Conservation (phyloP, 2,797 vertebrate genomes). For the Pseudomugil gertrudae region DNA sequence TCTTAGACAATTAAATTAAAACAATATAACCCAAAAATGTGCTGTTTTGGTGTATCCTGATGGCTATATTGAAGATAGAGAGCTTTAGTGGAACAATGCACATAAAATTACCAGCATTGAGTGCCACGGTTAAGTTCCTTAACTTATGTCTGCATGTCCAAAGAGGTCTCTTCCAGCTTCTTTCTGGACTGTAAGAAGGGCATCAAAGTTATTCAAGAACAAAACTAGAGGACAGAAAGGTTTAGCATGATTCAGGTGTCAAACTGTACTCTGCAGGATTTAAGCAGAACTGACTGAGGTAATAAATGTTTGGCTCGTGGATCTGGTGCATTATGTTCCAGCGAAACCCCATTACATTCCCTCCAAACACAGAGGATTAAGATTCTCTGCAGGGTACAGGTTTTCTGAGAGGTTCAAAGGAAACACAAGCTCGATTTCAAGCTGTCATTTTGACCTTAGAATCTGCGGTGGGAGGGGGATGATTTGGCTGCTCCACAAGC, state of each 20-base stretch:
- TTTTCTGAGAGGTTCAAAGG: slow-evolving; percentile 13
- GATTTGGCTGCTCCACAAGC: slow-evolving; percentile 28
- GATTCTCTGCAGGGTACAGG: background rate
- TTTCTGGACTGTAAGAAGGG: slow-evolving; percentile 5
- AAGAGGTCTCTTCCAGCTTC: slow-evolving; percentile 2
- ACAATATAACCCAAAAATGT: background rate
- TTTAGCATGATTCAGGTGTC: slow-evolving; percentile 3
- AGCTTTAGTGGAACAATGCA: too few species aligned
- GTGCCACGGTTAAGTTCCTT: background rate
- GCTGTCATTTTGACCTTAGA: slow-evolving; percentile 23
- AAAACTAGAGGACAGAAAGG: slow-evolving; percentile 12
- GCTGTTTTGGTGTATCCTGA: background rate
- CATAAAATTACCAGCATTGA: too few species aligned
- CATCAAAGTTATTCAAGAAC: background rate
- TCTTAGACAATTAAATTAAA: slow-evolving; percentile 3
- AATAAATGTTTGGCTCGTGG: slow-evolving; percentile 19
- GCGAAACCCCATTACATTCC: background rate
- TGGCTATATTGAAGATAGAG: too few species aligned
- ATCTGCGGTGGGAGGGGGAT: background rate
- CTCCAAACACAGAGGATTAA: slow-evolving; percentile 6
- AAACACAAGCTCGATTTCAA: background rate
- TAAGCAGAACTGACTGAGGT: slow-evolving; percentile 1
- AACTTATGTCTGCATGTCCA: background rate
- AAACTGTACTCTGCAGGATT: background rate
- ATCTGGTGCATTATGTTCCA: slow-evolving; percentile 2